Evolutionary conservation across 2,113 vertebrate genomes (phyloP).

Genomic region (Silurus meridionalis): DNA sequence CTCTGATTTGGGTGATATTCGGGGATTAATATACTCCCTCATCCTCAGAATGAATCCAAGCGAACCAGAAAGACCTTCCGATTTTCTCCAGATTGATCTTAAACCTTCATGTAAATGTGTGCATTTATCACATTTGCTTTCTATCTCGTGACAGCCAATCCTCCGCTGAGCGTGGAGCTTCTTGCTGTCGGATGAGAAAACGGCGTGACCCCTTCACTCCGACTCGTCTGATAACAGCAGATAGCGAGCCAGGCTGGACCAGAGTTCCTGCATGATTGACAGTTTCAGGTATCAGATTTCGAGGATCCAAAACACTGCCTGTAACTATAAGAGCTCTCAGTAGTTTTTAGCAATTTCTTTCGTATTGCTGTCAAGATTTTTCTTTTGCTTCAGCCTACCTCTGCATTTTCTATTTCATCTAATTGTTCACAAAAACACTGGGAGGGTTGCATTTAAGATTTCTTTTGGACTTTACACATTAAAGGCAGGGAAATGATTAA

Average conservation of each 20-base stretch:
- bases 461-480: not conserved
- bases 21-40: not conserved
- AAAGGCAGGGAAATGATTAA: not conserved
- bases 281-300: slow-evolving; percentile 25
- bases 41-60: slow-evolving; percentile 4
- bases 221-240: slow-evolving; percentile 30
- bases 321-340: not conserved
- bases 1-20: not conserved
- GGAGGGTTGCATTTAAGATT: not conserved
- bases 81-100: slow-evolving; percentile 21
- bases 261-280: slow-evolving; percentile 39
- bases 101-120: not conserved
- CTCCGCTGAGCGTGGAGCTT: slow-evolving; percentile 6
- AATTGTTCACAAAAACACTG: not conserved
- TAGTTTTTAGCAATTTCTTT: not conserved
- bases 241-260: not conserved
- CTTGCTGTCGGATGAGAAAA: slow-evolving; percentile 23
- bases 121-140: slow-evolving; percentile 23
- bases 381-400: not conserved
- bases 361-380: not conserved
- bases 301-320: not conserved
- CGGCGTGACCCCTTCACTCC: slow-evolving; percentile 29
- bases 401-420: not conserved
- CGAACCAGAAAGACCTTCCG: slow-evolving; percentile 11
- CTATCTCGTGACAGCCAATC: not conserved